A percentile compares a stretch with the other conserved stretches of the same genome.
Conservation (phyloP, 2,113 vertebrate species). For the Ia io region DNA sequence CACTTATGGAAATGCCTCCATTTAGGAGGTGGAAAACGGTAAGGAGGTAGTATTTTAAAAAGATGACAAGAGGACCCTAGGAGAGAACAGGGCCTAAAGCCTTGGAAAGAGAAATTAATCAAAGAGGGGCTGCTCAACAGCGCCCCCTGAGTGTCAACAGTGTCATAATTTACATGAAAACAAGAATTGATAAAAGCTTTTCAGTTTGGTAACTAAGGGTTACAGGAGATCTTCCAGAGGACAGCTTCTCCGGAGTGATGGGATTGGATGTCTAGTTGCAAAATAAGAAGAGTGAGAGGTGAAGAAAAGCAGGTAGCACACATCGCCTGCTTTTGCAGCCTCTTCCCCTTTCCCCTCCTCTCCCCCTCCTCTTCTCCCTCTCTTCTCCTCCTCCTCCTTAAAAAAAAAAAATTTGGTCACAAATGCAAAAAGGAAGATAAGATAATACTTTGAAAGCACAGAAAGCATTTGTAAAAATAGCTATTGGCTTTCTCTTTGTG, state of each 20-base stretch:
- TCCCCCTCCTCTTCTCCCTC: background rate
- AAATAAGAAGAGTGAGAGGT: background rate
- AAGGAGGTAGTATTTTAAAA: background rate
- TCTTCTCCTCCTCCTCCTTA: too few relatives aligned
- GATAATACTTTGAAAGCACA: background rate
- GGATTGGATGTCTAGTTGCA: background rate
- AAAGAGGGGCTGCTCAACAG: background rate
- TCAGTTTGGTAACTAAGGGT: background rate
- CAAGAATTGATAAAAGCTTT: background rate
- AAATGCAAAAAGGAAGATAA: background rate
- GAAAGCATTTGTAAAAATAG: background rate
- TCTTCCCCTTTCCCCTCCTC: fast-evolving
- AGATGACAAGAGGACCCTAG: background rate
- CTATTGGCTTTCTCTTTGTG: background rate
- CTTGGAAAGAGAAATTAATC: background rate
- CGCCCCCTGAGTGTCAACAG: background rate
- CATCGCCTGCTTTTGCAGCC: too few relatives aligned
- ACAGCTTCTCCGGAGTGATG: background rate
- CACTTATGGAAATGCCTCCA: background rate
- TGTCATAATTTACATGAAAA: background rate
- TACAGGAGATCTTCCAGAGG: background rate
- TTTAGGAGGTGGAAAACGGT: background rate
- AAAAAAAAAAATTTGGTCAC: background rate
- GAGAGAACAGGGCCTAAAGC: background rate
- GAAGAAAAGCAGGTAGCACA: background rate